These are phyloP conservation scores for Euplexia lucipara DNA, from an alignment of 2,888 invertebrate species.

Conservation along the genomic window DNA sequence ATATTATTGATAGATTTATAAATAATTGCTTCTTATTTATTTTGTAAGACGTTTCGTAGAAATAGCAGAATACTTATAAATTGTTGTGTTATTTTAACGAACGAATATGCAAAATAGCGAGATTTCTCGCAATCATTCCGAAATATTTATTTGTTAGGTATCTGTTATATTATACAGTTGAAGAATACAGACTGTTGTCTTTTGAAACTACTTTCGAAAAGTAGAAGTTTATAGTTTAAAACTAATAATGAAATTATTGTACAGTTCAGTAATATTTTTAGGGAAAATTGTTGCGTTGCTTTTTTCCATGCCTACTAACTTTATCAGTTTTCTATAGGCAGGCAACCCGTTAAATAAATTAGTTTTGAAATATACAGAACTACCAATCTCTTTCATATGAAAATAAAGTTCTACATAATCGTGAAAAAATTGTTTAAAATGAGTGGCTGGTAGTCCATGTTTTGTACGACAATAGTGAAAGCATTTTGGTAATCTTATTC, in stretches of 20 bases:
- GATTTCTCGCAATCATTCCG: neutral
- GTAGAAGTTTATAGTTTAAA: neutral
- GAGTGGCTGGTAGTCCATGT: neutral
- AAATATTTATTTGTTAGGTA: neutral
- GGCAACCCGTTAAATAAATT: neutral
- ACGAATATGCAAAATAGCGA: neutral
- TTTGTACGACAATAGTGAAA: too few species aligned
- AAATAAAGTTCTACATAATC: neutral
- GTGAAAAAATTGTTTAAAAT: neutral
- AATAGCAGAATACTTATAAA: neutral
- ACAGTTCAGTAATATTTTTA: slow-evolving; percentile 2
- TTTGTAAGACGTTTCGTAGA: slow-evolving; percentile 5
- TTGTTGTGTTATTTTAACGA: neutral
- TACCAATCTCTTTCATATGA: slow-evolving; percentile 15
- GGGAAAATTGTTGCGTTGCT: neutral
- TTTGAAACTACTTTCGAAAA: neutral
- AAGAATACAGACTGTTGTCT: too few species aligned
- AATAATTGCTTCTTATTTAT: slow-evolving; percentile 21
- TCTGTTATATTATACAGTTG: too few species aligned
- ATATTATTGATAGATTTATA: slow-evolving; percentile 5
- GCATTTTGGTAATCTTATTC: too few species aligned
- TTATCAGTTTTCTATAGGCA: slow-evolving; percentile 30
- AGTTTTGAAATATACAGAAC: slow-evolving; percentile 23
- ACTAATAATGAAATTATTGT: neutral
- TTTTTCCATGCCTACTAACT: slow-evolving; percentile 29